These are phyloP conservation scores for Pemphigus obesinymphae DNA, from an alignment of 1,140 invertebrate species.

Conservation along the genomic window DNA sequence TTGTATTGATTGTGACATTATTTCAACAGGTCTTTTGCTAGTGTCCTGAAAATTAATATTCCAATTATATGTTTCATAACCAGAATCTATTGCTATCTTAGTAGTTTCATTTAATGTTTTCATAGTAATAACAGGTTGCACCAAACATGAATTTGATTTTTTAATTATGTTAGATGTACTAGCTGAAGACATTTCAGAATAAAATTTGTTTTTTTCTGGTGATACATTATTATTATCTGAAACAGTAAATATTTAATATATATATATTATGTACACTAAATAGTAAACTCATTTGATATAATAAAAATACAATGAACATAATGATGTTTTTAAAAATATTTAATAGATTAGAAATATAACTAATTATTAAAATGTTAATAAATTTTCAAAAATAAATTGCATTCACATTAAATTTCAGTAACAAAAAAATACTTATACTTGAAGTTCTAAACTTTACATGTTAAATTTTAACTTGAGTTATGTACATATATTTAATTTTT, in stretches of 20 bases:
- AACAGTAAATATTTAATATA: background rate
- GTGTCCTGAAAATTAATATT: background rate
- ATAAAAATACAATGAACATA: too few species aligned
- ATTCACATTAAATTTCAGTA: too few species aligned
- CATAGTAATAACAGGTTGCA: conserved; percentile 9
- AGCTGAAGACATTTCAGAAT: background rate
- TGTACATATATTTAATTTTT: background rate
- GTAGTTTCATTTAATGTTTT: background rate
- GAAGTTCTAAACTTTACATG: too few species aligned
- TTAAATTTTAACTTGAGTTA: background rate
- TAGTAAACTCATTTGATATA: too few species aligned
- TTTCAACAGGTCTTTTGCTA: background rate
- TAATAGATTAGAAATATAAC: too few species aligned
- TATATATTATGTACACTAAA: too few species aligned
- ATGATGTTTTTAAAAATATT: too few species aligned
- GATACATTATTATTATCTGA: background rate
- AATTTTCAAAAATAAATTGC: too few species aligned
- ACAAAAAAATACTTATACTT: too few species aligned
- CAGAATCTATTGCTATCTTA: background rate
- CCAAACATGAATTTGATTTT: background rate
- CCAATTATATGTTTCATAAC: background rate
- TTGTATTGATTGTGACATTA: background rate
- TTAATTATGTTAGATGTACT: background rate
- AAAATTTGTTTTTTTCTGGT: background rate
- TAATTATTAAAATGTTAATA: too few species aligned